Evolutionary conservation across 92 coral and sea anemone genomes (phyloP).

Genomic region (Bergia puertoricense): DNA sequence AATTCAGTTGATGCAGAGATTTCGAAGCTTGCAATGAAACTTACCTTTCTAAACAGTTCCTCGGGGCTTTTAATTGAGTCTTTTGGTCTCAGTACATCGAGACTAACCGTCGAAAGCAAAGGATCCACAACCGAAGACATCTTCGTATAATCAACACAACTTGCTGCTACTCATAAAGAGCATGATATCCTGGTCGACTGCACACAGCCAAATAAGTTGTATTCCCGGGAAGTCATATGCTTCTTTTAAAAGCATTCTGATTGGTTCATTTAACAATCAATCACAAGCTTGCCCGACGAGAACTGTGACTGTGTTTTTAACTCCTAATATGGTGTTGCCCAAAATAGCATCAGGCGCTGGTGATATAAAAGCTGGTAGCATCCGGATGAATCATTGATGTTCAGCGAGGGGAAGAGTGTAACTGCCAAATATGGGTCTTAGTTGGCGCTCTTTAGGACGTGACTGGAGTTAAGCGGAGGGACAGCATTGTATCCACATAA

Average conservation of each 20-base stretch:
- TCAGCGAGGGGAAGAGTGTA: background rate
- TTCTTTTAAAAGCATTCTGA: conserved; percentile 62
- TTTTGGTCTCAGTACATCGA: conserved; percentile 88
- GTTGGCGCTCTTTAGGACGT: conserved; percentile 8
- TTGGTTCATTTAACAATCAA: conserved; percentile 80
- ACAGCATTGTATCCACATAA: background rate
- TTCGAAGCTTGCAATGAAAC: conserved; percentile 16
- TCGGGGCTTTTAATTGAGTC: conserved; percentile 88
- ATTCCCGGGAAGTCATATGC: conserved; percentile 78
- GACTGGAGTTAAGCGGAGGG: conserved; percentile 8
- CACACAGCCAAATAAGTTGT: conserved; percentile 72
- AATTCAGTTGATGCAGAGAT: background rate
- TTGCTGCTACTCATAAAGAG: conserved; percentile 1
- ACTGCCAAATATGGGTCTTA: conserved; percentile 24
- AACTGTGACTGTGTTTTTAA: conserved; percentile 72
- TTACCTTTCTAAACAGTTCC: conserved; percentile 95
- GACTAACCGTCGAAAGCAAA: conserved; percentile 93
- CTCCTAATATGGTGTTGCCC: conserved; percentile 89
- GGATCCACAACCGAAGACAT: conserved; percentile 96
- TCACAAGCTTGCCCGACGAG: conserved; percentile 76
- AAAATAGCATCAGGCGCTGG: conserved; percentile 82
- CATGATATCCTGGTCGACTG: conserved; percentile 73
- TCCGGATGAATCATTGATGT: conserved; percentile 33
- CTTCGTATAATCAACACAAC: conserved; percentile 38
- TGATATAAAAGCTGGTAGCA: conserved; percentile 65